Conservation (phyloP, 1,140 invertebrate species). For the Pseudomyrmex gracilis region DNA sequence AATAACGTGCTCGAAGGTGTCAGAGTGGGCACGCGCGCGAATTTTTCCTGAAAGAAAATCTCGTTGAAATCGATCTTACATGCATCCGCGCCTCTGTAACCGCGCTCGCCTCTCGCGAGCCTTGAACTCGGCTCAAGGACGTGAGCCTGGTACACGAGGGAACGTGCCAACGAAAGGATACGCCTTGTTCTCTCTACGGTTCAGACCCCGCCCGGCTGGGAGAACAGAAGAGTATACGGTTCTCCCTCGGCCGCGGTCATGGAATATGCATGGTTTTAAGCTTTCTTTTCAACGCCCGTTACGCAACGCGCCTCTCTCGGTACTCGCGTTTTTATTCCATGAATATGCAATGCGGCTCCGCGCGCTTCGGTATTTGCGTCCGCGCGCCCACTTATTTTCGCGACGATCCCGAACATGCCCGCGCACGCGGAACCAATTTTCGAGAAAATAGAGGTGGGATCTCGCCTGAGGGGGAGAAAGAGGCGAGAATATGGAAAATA, state of each 20-base stretch:
- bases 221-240: too few relatives aligned
- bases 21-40: not conserved
- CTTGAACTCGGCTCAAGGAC: constrained; percentile 47
- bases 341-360: constrained; percentile 50
- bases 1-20: not conserved
- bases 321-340: constrained; percentile 48
- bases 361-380: constrained; percentile 41
- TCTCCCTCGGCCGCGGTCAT: not conserved
- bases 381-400: constrained; percentile 47
- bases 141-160: not conserved
- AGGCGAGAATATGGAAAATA: constrained; percentile 26
- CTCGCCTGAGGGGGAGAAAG: not conserved
- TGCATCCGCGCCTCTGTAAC: too few relatives aligned
- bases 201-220: not conserved
- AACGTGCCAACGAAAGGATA: constrained; percentile 6
- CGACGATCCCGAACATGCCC: constrained; percentile 30
- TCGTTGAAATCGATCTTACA: not conserved
- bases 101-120: not conserved
- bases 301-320: constrained; percentile 23
- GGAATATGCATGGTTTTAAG: constrained; percentile 44
- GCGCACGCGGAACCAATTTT: constrained; percentile 44
- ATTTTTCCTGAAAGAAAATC: not conserved
- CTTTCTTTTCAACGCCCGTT: constrained; percentile 43
- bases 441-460: constrained; percentile 26
- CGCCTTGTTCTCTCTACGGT: not conserved